These are phyloP conservation scores for Geotrypetes seraphini DNA, from an alignment of 2,797 vertebrate genomes.

Conservation along the genomic window DNA sequence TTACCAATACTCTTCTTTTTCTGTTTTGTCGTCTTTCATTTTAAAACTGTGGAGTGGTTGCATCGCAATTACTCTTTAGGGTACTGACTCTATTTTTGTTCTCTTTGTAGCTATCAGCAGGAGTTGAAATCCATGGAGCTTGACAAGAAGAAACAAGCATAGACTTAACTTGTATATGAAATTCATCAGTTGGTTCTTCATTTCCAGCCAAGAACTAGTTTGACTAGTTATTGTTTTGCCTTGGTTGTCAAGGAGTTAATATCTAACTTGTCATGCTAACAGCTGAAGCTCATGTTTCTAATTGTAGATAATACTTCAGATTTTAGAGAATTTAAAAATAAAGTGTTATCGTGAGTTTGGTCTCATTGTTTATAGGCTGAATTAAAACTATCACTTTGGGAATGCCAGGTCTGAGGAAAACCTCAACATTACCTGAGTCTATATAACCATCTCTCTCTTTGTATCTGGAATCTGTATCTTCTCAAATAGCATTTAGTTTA, in stretches of 20 bases:
- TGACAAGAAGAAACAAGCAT: constrained; percentile 21
- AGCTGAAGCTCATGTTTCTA: constrained; percentile 28
- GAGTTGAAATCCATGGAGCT: constrained; percentile 61
- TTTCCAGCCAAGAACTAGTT: constrained; percentile 34
- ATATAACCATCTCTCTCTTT: too few species aligned
- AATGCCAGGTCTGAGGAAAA: too few species aligned
- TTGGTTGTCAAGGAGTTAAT: constrained; percentile 11
- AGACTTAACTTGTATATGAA: constrained; percentile 20
- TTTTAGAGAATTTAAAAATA: constrained; percentile 20
- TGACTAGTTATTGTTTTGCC: constrained; percentile 26
- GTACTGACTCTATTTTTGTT: neutral
- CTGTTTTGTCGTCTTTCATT: too few species aligned
- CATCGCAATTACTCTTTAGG: neutral
- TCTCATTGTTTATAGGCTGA: too few species aligned
- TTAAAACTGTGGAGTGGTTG: neutral
- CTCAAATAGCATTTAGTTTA: too few species aligned
- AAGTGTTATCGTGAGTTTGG: constrained; percentile 18
- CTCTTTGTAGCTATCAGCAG: constrained; percentile 59
- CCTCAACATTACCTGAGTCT: too few species aligned
- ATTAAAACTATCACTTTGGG: too few species aligned
- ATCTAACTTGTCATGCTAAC: constrained; percentile 10
- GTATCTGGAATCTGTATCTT: too few species aligned
- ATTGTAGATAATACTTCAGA: constrained; percentile 14
- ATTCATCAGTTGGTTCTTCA: constrained; percentile 14
- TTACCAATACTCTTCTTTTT: neutral